phyloP scores from a whole-genome alignment of 53 echinoderm and acorn worm genomes.

The Luidia sarsii region DNA sequence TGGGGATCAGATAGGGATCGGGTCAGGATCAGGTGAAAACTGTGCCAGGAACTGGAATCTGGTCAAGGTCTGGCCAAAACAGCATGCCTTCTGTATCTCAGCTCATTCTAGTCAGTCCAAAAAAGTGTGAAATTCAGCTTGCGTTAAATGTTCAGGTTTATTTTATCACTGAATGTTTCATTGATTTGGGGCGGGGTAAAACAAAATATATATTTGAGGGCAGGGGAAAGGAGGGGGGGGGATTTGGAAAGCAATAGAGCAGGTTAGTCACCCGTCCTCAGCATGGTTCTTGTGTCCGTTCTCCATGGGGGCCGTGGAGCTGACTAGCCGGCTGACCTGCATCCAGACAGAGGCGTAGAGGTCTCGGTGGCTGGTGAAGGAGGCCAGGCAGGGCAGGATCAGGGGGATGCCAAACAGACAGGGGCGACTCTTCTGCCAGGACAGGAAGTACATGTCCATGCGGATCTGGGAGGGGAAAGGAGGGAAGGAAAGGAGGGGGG shows the following conservation, averaged over 20 bases:
- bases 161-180: background rate
- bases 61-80: too few species aligned
- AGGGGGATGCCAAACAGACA: slow-evolving; percentile 94
- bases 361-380: slow-evolving; percentile 69
- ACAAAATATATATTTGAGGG: background rate
- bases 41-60: too few species aligned
- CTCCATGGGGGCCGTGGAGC: slow-evolving; percentile 81
- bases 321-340: slow-evolving; percentile 90
- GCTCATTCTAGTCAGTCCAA: too few species aligned
- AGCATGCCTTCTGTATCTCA: too few species aligned
- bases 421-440: slow-evolving; percentile 93
- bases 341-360: slow-evolving; percentile 93
- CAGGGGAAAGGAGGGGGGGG: background rate
- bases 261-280: slow-evolving; percentile 93
- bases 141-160: too few species aligned
- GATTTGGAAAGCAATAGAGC: background rate
- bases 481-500: too few species aligned
- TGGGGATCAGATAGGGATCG: too few species aligned
- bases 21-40: too few species aligned
- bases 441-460: slow-evolving; percentile 99
- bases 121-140: too few species aligned
- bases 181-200: background rate
- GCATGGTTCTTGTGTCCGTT: slow-evolving; percentile 86
- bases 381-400: slow-evolving; percentile 71
- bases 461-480: slow-evolving; percentile 91